Conservation (phyloP, 2,113 vertebrate species). For the Sphyrna mokarran region DNA sequence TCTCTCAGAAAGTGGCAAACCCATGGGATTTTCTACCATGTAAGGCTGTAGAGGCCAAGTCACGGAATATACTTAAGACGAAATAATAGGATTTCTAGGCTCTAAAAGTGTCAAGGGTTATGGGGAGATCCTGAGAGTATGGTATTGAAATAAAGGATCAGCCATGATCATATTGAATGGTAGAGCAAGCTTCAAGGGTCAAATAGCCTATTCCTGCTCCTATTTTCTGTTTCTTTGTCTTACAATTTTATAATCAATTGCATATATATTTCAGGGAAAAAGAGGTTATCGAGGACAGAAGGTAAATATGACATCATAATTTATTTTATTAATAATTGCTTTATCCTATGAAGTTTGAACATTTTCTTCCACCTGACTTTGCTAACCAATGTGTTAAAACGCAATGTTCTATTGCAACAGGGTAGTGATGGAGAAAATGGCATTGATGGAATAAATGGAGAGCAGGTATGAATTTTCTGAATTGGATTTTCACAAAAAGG, state of each 20-base stretch:
- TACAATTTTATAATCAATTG: constrained; percentile 7
- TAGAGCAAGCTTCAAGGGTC: too few relatives aligned
- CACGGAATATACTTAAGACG: too few relatives aligned
- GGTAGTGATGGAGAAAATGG: constrained; percentile 65
- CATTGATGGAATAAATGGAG: constrained; percentile 63
- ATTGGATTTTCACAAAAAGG: neutral
- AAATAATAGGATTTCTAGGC: too few relatives aligned
- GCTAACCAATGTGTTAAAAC: neutral
- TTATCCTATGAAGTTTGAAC: neutral
- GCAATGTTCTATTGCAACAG: constrained; percentile 45
- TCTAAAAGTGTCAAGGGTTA: too few relatives aligned
- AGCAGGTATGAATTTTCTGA: constrained; percentile 58
- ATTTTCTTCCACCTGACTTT: neutral
- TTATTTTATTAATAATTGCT: neutral
- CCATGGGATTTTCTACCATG: too few relatives aligned
- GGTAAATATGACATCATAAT: constrained; percentile 53
- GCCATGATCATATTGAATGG: too few relatives aligned
- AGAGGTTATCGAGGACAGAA: constrained; percentile 62
- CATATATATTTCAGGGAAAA: constrained; percentile 54
- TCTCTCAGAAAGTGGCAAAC: too few relatives aligned
- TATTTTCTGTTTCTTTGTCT: neutral
- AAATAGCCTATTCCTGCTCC: too few relatives aligned
- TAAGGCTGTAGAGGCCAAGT: too few relatives aligned
- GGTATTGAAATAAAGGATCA: too few relatives aligned
- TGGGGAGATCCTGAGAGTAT: too few relatives aligned